A percentile compares a stretch with the other conserved stretches of the same genome.
Evolutionary conservation across 1,140 invertebrate species (phyloP).

Genomic region (Cardiocondyla obscurior): DNA sequence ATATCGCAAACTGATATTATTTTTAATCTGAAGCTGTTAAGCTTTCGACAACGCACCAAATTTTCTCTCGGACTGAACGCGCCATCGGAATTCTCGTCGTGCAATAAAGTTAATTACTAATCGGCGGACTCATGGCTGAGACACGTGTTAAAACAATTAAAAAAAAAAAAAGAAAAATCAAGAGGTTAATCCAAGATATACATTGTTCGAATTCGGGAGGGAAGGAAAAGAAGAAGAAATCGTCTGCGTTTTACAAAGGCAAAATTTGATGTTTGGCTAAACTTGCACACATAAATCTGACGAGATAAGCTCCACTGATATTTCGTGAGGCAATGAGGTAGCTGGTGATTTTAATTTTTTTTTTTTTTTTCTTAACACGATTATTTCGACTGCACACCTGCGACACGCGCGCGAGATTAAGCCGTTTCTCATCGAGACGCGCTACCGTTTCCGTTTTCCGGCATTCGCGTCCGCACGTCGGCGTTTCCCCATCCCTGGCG

Average conservation of each 20-base stretch:
- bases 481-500: slow-evolving; percentile 42
- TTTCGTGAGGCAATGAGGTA: not conserved
- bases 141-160: not conserved
- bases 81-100: no score
- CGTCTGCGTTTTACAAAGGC: not conserved
- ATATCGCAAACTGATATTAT: not conserved
- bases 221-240: not conserved
- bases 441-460: slow-evolving; percentile 15
- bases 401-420: slow-evolving; percentile 17
- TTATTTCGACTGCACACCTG: not conserved
- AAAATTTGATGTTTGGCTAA: no score
- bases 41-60: no score
- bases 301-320: not conserved
- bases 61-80: no score
- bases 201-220: not conserved
- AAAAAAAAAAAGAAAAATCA: not conserved
- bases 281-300: no score
- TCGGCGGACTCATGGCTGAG: slow-evolving; percentile 5
- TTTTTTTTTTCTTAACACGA: not conserved
- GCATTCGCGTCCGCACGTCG: slow-evolving; percentile 23
- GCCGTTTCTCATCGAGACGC: not conserved
- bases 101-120: slow-evolving; percentile 50
- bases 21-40: no score
- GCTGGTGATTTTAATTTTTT: no score
- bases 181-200: slow-evolving; percentile 2